phyloP scores from a whole-genome alignment of 2,113 vertebrate species.

The Ondatra zibethicus region DNA sequence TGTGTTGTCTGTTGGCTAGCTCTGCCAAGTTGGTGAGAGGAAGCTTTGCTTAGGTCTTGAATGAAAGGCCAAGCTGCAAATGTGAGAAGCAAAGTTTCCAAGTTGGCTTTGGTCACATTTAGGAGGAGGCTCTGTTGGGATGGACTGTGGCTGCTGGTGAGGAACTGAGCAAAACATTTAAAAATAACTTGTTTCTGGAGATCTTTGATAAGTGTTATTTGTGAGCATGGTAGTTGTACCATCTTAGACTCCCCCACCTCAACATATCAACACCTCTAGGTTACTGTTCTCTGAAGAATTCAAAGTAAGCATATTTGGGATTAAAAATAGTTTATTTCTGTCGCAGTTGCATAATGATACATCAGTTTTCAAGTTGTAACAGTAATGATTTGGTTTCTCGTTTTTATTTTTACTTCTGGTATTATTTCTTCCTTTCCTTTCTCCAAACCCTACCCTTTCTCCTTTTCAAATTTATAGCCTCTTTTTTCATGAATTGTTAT shows the following conservation, averaged over 20 bases:
- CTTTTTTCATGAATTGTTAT: too few relatives aligned
- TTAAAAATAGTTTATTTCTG: constrained; percentile 73
- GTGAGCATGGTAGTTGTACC: neutral
- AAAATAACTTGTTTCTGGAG: constrained; percentile 38
- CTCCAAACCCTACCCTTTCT: neutral
- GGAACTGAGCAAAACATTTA: constrained; percentile 1
- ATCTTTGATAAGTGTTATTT: constrained; percentile 21
- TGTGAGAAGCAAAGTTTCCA: constrained; percentile 55
- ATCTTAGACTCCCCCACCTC: neutral
- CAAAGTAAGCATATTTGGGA: constrained; percentile 74
- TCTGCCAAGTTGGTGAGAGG: constrained; percentile 58
- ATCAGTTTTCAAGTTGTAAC: constrained; percentile 59
- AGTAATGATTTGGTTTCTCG: constrained; percentile 66
- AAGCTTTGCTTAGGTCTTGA: constrained; percentile 65
- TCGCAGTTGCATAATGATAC: constrained; percentile 67
- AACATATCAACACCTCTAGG: constrained; percentile 54
- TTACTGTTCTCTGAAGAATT: constrained; percentile 71
- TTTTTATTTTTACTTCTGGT: neutral
- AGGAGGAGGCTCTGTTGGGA: constrained; percentile 18
- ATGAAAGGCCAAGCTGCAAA: constrained; percentile 51
- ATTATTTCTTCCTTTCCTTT: neutral
- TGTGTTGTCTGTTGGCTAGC: constrained; percentile 56
- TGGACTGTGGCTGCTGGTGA: neutral
- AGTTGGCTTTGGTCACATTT: constrained; percentile 45
- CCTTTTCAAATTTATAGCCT: neutral